Percentiles rank a stretch among this genome's conserved stretches.
These are phyloP conservation scores for Chromobotia macracanthus DNA, from an alignment of 2,797 vertebrate genomes.

Conservation along the genomic window DNA sequence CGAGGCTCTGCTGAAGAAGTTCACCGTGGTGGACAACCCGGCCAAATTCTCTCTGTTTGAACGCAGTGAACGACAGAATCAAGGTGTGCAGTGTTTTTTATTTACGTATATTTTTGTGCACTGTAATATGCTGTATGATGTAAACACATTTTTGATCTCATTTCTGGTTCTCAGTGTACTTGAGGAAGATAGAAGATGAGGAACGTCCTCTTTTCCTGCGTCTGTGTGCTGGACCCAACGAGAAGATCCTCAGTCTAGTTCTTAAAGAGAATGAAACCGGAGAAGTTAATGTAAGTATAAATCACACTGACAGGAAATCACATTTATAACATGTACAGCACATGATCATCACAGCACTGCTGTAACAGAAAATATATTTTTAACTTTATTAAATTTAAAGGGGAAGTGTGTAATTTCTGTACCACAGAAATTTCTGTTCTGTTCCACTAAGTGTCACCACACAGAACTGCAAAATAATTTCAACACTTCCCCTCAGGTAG, in stretches of 20 bases:
- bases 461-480: background rate
- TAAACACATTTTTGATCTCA: too few relatives aligned
- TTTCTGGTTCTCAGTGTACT: slow-evolving; percentile 76
- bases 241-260: slow-evolving; percentile 87
- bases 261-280: slow-evolving; percentile 94
- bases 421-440: too few relatives aligned
- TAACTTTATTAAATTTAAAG: too few relatives aligned
- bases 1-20: slow-evolving; percentile 92
- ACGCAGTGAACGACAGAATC: slow-evolving; percentile 84
- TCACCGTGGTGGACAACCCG: slow-evolving; percentile 92
- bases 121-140: background rate
- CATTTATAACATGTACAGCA: background rate
- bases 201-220: slow-evolving; percentile 86
- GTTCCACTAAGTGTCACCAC: background rate
- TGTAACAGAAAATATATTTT: background rate
- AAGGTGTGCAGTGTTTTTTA: slow-evolving; percentile 76
- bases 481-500: too few relatives aligned
- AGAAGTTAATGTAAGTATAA: slow-evolving; percentile 89
- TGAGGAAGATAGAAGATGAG: slow-evolving; percentile 86
- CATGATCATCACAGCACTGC: background rate
- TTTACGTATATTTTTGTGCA: background rate
- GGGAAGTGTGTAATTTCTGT: too few relatives aligned
- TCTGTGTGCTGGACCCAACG: slow-evolving; percentile 88
- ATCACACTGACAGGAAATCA: background rate
- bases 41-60: slow-evolving; percentile 95